Base-by-base conservation (phyloP, 2,888 invertebrate species). In the Nomada goodeniana region DNA sequence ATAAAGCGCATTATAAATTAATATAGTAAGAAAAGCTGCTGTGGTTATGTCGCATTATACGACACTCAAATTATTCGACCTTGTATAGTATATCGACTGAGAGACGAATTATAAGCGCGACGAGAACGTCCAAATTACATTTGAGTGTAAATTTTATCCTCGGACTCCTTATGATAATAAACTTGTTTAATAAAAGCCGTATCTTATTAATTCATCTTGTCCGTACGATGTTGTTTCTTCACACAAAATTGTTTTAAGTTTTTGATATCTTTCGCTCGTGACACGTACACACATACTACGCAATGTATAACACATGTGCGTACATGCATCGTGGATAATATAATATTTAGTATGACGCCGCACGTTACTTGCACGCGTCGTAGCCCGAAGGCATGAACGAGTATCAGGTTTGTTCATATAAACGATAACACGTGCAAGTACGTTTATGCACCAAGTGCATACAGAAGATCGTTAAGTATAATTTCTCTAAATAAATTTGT, bases 31-130 rank as follows among this genome's bases (percentile, higher is more conserved):
- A 29, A 69, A 75, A n/a, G 36, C 15, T 55, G 86, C 86, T 86
- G 86, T 72, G 86, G 47, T 87, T 87, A 86, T 87, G 87, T 85
- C 82, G 63, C 85, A 79, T 87, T 87, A 86, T 67, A 72, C 53
- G 76, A 81, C 80, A 64, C 74, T 70, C 76, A 60, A 76, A 68
- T 55, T 59, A 85, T 81, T 77, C 63, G 70, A 75, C 69, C 74
- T 63, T 69, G 61, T 63, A 68, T 13, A 63, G 20, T 64, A 57
- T 52, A 68, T n/a, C 64, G 84, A 84, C 82, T 71, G 84, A 80
- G 64, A 20, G 26, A 74, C 64, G 73, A 36, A 26, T 44, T 57
- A 26, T 67, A 76, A 60, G 23, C n/a, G 36, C 2, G 11, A 63
- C 2, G 64, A 77, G 42, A 68, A 77, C 52, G 69, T 84, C 69